Evolutionary conservation across 1,140 invertebrate genomes (phyloP), one percentile per base, ranked within the genome.

Genomic region (Paraescarpia echinospica): DNA sequence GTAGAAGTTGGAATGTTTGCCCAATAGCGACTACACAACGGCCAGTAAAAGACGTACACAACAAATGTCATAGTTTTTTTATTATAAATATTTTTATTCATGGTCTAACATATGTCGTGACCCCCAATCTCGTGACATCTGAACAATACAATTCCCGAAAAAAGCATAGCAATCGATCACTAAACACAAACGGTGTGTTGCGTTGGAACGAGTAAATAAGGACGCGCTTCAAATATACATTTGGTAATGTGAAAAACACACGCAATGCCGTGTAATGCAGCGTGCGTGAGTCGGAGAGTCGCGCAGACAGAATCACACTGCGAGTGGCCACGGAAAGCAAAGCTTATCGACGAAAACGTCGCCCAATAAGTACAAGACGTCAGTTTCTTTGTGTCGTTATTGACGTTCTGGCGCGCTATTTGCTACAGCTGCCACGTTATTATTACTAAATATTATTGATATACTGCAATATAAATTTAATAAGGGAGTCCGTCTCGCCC

Each of bases 391-490:
- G 59, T 27, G 59, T 77, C 59, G 59, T 77, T 77, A 77, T 77
- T 77, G 59, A 2, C 59, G 59, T 27, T 51, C 48, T 51, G 48
- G 48, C 48, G 48, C 0, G 1, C 48, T 18, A 77, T 4, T 27
- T 18, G 2, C 2, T 27, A 77, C 59, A 27, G 59, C 59, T 77
- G 59, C 9, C 59, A 77, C 59, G 59, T 77, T 77, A 77, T 77
- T 77, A 77, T 77, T 77, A 77, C 59, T 77, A 77, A 77, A 77
- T 77, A 77, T 77, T 77, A 77, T 77, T 77, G 59, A 77, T 77
- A 77, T 27, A 77, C 59, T 77, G 59, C 59, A 77, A 77, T 77
- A 77, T 77, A 77, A 77, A 77, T 77, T 77, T 77, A 77, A 77
- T 77, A 77, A 77, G 18, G 12, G 59, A 27, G 12, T 77, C 18